Base-by-base conservation (phyloP, 1,140 invertebrate genomes). In the Phymorhynchus buccinoides region DNA sequence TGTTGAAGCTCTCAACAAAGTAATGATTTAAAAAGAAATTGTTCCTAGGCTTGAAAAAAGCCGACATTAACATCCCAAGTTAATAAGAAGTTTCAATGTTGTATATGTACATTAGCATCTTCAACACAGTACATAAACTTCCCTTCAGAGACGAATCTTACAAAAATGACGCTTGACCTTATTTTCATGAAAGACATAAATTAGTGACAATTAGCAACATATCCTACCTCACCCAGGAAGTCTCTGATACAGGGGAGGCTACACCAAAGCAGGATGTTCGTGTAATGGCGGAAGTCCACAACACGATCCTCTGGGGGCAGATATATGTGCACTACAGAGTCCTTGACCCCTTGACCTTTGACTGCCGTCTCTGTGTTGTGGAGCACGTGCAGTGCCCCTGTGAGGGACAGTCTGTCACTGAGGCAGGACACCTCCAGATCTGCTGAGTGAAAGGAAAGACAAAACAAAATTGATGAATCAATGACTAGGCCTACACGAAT, bases 391-490 rank as follows among this genome's bases (percentile, higher is more conserved):
- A 79, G 44, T 3, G 30, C n/a, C 9, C 32, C n/a, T 9, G 6
- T 48, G 14, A 0, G 30, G 42, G 41, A 79, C 30, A 79, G 77
- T 12, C 42, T 41, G 27, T 79, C 42, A 30, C 77, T 79, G 39
- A 79, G 77, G 42, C 14, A 22, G 42, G 22, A n/a, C 42, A 79
- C 42, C 30, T 79, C 77, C 77, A 79, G 16, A 22, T 79, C 77
- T 79, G 77, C 3, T 6, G 39, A 41, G 37, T 27, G 16, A 39
- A 41, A n/a, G n/a, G n/a, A n/a, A n/a, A n/a, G n/a, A n/a, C n/a
- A n/a, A n/a, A n/a, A n/a, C n/a, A n/a, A 0, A 35, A 12, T 71
- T 71, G 22, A 35, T 1, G 68, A 14, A 37, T 71, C 12, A 68
- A 68, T 27, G 22, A n/a, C 30, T 22, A 22, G 48, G 48, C 48